phyloP scores from a whole-genome alignment of 2,888 invertebrate species.

The Stegophylla sp. region DNA sequence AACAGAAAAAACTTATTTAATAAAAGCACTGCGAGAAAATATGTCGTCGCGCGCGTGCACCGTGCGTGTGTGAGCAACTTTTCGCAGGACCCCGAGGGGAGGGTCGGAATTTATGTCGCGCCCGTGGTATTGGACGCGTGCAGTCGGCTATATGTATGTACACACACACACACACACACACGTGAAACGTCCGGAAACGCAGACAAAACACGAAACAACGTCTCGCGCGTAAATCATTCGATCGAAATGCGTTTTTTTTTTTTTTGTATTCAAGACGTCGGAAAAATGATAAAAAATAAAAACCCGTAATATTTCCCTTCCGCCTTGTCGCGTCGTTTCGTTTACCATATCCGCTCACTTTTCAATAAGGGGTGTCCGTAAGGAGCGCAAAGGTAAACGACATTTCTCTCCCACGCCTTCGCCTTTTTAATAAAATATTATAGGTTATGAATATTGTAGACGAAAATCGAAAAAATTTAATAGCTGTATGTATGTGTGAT shows the following conservation, averaged over 20 bases:
- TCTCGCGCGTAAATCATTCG: slow-evolving; percentile 45
- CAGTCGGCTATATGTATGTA: too few relatives aligned
- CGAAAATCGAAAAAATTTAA: too few relatives aligned
- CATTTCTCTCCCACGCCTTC: too few relatives aligned
- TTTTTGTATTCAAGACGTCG: neutral
- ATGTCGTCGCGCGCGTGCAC: slow-evolving; percentile 18
- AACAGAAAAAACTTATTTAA: slow-evolving; percentile 54
- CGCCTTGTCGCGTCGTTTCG: neutral
- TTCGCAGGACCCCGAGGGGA: slow-evolving; percentile 35
- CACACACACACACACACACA: too few relatives aligned
- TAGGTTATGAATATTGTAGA: too few relatives aligned
- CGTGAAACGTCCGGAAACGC: slow-evolving; percentile 29
- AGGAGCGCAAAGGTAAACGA: too few relatives aligned
- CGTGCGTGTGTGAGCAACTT: slow-evolving; percentile 21
- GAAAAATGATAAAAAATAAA: slow-evolving; percentile 15
- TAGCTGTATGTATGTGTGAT: too few relatives aligned
- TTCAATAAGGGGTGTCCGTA: too few relatives aligned
- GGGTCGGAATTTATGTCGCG: slow-evolving; percentile 38
- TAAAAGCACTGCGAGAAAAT: slow-evolving; percentile 50
- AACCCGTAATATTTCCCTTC: neutral
- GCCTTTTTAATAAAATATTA: too few relatives aligned
- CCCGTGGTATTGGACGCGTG: slow-evolving; percentile 24
- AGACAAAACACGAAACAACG: slow-evolving; percentile 21
- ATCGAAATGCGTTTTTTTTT: slow-evolving; percentile 21
- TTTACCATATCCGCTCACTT: too few relatives aligned